Evolutionary conservation across 2,888 invertebrate species (phyloP).

Genomic region (Himalopsyche japonica): DNA sequence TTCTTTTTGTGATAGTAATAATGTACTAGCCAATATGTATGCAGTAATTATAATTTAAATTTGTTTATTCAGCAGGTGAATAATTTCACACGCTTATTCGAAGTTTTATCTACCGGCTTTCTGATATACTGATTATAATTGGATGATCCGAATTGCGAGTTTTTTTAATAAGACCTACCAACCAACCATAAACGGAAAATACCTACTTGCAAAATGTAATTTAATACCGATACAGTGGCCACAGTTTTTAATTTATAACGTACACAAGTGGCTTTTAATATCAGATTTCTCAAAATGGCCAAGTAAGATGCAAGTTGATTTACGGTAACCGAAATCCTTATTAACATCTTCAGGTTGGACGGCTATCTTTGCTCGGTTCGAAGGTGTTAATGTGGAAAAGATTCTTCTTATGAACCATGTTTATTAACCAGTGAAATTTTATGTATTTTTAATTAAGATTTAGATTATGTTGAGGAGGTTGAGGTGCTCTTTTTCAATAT

Average conservation of each 20-base stretch:
- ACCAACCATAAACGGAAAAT: slow-evolving; percentile 10
- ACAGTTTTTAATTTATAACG: slow-evolving; percentile 16
- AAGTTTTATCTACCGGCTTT: not conserved
- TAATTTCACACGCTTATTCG: not conserved
- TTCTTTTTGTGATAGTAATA: too few species aligned
- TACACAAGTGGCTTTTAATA: not conserved
- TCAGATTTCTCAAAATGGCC: slow-evolving; percentile 27
- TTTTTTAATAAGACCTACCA: not conserved
- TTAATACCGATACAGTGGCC: slow-evolving; percentile 11
- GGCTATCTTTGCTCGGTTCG: not conserved
- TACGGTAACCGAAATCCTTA: slow-evolving; percentile 3
- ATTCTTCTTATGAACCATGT: not conserved
- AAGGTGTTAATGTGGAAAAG: slow-evolving; percentile 12
- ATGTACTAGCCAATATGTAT: too few species aligned
- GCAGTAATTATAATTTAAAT: not conserved
- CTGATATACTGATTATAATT: slow-evolving; percentile 2
- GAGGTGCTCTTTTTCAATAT: not conserved
- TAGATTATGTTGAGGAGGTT: not conserved
- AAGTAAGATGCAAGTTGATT: not conserved
- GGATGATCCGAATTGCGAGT: slow-evolving; percentile 9
- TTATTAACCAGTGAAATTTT: not conserved
- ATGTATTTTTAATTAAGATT: slow-evolving; percentile 23
- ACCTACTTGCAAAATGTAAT: slow-evolving; percentile 1
- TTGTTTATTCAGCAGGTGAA: not conserved
- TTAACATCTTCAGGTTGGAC: not conserved